Conservation (phyloP, 2,888 invertebrate genomes). For the Holacanthella duospinosa region DNA sequence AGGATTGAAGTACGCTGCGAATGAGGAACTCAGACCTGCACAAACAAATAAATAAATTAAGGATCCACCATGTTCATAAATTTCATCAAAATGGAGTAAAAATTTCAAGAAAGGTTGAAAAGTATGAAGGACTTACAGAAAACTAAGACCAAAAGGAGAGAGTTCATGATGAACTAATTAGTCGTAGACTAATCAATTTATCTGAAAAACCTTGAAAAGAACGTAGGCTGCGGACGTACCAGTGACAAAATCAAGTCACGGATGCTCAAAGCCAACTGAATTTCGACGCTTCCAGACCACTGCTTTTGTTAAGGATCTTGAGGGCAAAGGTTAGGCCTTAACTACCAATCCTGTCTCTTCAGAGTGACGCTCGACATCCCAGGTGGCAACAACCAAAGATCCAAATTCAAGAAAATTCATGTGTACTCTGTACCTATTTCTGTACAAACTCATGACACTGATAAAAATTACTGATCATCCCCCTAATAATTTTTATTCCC, state of each 20-base stretch:
- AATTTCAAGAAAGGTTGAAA: neutral
- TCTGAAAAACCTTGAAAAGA: neutral
- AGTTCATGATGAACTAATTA: constrained; percentile 25
- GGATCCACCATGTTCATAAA: too few species aligned
- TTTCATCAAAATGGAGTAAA: too few species aligned
- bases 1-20: constrained; percentile 25
- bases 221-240: too few species aligned
- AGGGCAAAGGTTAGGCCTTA: constrained; percentile 17
- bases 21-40: constrained; percentile 24
- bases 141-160: constrained; percentile 15
- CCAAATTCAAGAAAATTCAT: neutral
- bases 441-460: neutral
- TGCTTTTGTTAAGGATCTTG: constrained; percentile 13
- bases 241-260: neutral
- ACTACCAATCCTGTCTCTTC: constrained; percentile 4
- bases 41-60: too few species aligned
- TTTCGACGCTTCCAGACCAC: neutral
- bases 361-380: too few species aligned
- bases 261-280: constrained; percentile 20
- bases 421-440: too few species aligned
- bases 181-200: constrained; percentile 11
- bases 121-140: constrained; percentile 18
- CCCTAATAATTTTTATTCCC: too few species aligned
- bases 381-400: neutral
- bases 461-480: neutral